Evolutionary conservation across 2,888 invertebrate genomes (phyloP), one percentile per base, ranked within the genome.

Genomic region (Acleris holmiana): DNA sequence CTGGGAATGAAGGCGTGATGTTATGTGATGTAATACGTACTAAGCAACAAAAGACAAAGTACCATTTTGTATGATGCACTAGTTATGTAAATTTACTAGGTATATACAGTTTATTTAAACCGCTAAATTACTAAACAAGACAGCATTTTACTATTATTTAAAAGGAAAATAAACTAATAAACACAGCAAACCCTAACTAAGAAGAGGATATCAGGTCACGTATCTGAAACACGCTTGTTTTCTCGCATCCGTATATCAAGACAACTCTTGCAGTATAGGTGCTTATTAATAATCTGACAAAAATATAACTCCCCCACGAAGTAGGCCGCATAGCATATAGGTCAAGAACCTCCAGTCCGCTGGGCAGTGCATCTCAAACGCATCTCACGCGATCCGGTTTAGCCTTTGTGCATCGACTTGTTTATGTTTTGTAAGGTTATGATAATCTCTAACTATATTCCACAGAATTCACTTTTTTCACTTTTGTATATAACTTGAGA

Each of bases 331-430:
- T 70, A 75, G 71, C 79, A 82, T 80, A 77, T 84, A 69, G 85
- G 86, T 86, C 86, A 87, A 85, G 83, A 83, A 86, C 85, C 88
- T 83, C 78, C 67, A 67, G 68, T 75, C 72, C 70, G 71, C 0
- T 35, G 35, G 67, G 66, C 69, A 71, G 72, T 77, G 78, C 80
- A 80, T 76, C 76, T 70, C 70, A 80, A 75, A 74, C 69, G 68
- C 71, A 74, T 72, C 73, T 71, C 76, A 79, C 76, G 79, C 76
- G 70, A 76, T 73, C 72, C 72, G 76, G 75, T 79, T 80, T 76
- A 65, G 61, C 71, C 71, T 66, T 67, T 71, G 66, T 62, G 61
- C 61, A 57, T 61, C 53, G 41, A 53, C 64, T 48, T 61, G 66
- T 66, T 61, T 61, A 61, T 51, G 53, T 51, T 48, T 47, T 60